These are phyloP conservation scores for Alectura lathami DNA, from an alignment of 2,113 vertebrate genomes.

Conservation along the genomic window DNA sequence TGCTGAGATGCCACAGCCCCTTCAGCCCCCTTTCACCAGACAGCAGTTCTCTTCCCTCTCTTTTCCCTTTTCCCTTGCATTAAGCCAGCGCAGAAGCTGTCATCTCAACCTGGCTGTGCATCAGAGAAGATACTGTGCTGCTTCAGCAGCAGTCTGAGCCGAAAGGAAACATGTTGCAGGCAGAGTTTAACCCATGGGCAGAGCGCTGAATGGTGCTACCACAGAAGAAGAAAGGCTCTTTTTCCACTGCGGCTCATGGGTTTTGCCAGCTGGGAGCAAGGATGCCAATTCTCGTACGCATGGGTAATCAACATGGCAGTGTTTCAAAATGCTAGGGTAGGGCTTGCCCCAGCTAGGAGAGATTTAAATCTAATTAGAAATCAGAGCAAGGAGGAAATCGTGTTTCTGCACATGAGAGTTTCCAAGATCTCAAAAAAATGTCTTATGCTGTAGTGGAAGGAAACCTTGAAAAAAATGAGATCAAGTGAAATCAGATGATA, in stretches of 20 bases:
- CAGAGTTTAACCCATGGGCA: background rate
- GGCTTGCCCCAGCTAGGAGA: conserved; percentile 20
- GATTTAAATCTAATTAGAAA: conserved; percentile 24
- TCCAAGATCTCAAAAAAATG: background rate
- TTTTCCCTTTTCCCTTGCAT: background rate
- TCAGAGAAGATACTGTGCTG: background rate
- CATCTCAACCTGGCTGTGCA: background rate
- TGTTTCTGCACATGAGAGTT: conserved; percentile 20
- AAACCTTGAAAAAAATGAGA: background rate
- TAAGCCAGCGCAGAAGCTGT: background rate
- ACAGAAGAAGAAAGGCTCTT: background rate
- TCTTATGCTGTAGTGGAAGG: background rate
- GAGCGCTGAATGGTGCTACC: background rate
- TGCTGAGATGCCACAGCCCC: background rate
- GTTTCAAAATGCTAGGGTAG: conserved; percentile 8
- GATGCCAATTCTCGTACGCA: background rate
- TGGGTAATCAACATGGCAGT: background rate
- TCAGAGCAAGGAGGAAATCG: background rate
- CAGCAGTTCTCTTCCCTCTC: background rate
- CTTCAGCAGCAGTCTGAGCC: background rate
- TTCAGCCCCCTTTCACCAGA: background rate
- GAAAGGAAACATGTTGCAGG: background rate
- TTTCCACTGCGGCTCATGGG: background rate
- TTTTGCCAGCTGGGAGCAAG: conserved; percentile 13
- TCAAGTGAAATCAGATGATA: background rate